These are phyloP conservation scores for Hippocampus guttulatus DNA, from an alignment of 2,113 vertebrate genomes.

Conservation along the genomic window DNA sequence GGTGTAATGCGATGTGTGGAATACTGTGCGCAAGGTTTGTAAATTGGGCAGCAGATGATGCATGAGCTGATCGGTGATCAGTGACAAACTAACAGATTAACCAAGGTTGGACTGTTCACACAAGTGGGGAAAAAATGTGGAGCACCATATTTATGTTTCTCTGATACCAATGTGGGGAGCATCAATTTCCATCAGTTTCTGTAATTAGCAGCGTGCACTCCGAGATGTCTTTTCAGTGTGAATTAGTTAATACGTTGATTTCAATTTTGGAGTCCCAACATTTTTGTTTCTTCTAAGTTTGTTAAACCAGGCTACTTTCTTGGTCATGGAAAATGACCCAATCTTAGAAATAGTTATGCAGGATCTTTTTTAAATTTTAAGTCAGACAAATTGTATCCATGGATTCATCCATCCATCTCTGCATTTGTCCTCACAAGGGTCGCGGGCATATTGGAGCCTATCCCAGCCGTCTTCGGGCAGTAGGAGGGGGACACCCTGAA, in stretches of 20 bases:
- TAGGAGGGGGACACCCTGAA: too few relatives aligned
- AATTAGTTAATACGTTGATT: not conserved
- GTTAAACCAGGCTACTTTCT: not conserved
- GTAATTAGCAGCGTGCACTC: too few relatives aligned
- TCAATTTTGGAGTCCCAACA: not conserved
- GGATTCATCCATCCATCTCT: too few relatives aligned
- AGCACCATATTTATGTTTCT: not conserved
- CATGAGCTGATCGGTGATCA: not conserved
- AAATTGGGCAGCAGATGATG: not conserved
- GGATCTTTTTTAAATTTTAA: too few relatives aligned
- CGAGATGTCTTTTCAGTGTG: not conserved
- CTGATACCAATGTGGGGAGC: too few relatives aligned
- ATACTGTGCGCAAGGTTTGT: not conserved
- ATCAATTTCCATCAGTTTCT: too few relatives aligned
- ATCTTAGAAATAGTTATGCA: not conserved
- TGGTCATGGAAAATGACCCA: not conserved
- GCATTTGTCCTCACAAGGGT: too few relatives aligned
- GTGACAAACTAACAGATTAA: not conserved
- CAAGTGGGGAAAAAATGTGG: not conserved
- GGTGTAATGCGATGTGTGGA: not conserved
- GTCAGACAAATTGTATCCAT: too few relatives aligned
- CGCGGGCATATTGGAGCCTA: too few relatives aligned
- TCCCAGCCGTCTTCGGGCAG: too few relatives aligned
- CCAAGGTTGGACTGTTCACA: not conserved
- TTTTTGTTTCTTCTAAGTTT: not conserved